Base-by-base conservation (phyloP, 2,888 invertebrate genomes). In the Cheilosia impressa region DNA sequence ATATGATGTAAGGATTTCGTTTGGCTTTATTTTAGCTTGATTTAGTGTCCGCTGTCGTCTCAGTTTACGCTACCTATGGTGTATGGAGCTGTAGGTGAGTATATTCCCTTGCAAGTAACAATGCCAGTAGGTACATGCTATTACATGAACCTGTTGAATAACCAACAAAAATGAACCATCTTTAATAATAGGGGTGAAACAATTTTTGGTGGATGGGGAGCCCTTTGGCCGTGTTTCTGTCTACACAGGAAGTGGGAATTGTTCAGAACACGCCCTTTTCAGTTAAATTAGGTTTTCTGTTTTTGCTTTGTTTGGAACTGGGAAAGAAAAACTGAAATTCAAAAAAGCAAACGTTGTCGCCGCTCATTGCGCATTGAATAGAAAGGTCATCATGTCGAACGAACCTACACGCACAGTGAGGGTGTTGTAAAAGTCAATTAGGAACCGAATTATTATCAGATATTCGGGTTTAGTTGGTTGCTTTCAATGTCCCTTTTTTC, bases 161-260 rank as follows among this genome's bases (percentile, higher is more conserved):
- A 72, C 43, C 22, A 27, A 27, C 9, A 19, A 63, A 53, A 52
- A 38, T 15, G 38, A 15, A 63, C 31, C 43, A 10, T 43, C 22
- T 19, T n/a, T 15, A 24, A 31, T 15, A 7, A 38, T 10, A 77
- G 31, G 58, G 79, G 65, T 65, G 65, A 63, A 78, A 43, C 63
- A 55, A 45, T 62, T 13, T 9, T 31, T 45, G 34, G 34, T 38
- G 27, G 2, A 22, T 24, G 41, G 58, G 47, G 22, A 38, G 17
- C 38, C 57, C 24, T 34, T 52, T 52, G 17, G 27, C 17, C 15
- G 24, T 41, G 53, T 24, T 24, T 27, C 63, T 24, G 79, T 65
- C 60, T 79, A 9, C 79, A 79, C 72, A 79, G 79, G 79, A 79
- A 79, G 79, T 79, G 19, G 15, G 50, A 62, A 69, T 62, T 77